A percentile compares a stretch with the other conserved stretches of the same genome.
Conservation (phyloP, 1,140 invertebrate species). For the Trissolcus basalis region DNA sequence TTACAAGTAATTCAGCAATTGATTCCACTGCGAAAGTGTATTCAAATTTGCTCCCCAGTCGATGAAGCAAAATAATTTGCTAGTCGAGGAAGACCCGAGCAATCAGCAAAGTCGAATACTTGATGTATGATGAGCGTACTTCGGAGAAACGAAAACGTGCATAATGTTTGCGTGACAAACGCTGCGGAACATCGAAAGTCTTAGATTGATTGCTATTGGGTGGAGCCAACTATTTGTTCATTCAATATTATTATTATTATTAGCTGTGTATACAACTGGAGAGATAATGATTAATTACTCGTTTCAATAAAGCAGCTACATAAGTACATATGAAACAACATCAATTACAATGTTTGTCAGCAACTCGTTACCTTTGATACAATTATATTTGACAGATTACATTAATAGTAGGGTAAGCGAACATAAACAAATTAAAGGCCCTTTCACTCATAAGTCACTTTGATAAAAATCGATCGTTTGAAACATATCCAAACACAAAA, state of each 20-base stretch:
- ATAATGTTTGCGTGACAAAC: conserved; percentile 47
- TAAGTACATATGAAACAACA: conserved; percentile 53
- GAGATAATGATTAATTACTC: conserved; percentile 46
- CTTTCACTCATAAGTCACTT: conserved; percentile 22
- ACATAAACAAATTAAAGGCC: conserved; percentile 12
- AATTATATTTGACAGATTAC: conserved; percentile 38
- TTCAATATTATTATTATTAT: conserved; percentile 43
- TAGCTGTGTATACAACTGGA: conserved; percentile 22
- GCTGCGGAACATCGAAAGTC: conserved; percentile 32
- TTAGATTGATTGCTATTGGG: conserved; percentile 37
- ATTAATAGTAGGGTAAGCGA: conserved; percentile 12
- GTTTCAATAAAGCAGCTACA: conserved; percentile 46
- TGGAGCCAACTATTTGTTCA: conserved; percentile 26
- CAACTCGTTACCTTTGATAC: conserved; percentile 49
- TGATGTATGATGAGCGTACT: conserved; percentile 23
- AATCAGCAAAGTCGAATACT: conserved; percentile 9
- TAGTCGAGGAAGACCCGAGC: not conserved
- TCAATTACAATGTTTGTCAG: conserved; percentile 47
- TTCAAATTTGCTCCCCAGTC: not conserved
- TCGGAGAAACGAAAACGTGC: conserved; percentile 8
- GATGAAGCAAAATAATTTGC: not conserved
- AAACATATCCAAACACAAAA: no score
- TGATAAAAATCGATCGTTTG: no score
- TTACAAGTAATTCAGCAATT: no score
- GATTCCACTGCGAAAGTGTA: no score